Conservation (phyloP, 2,888 invertebrate species). For the Andrena camellia region DNA sequence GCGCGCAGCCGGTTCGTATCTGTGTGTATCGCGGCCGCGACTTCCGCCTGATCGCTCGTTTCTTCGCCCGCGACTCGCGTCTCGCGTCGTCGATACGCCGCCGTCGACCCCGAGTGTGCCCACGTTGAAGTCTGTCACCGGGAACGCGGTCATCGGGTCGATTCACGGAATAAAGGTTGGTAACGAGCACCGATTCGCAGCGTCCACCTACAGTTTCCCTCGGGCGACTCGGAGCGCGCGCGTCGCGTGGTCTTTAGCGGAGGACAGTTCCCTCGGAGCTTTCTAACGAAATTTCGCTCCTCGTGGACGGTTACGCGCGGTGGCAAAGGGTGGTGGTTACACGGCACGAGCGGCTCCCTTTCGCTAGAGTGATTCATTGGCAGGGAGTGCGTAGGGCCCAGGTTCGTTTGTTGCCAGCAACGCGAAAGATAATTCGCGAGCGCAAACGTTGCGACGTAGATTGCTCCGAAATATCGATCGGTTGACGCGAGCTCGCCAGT, state of each 20-base stretch:
- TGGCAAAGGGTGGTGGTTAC: neutral
- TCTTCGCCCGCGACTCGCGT: slow-evolving; percentile 30
- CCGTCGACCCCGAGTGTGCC: slow-evolving; percentile 31
- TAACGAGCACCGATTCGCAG: slow-evolving; percentile 28
- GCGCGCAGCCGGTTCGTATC: slow-evolving; percentile 79
- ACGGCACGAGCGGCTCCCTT: neutral
- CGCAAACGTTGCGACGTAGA: slow-evolving; percentile 1
- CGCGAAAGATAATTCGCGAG: neutral
- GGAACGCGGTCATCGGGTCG: slow-evolving; percentile 64
- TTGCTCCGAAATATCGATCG: slow-evolving; percentile 35
- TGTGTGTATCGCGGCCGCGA: slow-evolving; percentile 51
- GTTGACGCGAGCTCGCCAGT: neutral
- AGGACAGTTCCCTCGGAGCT: neutral
- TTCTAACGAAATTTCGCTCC: no score
- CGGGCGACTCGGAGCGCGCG: neutral
- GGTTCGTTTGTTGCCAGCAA: slow-evolving; percentile 26
- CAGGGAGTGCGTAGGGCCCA: neutral
- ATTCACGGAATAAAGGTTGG: slow-evolving; percentile 34
- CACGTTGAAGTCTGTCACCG: slow-evolving; percentile 9
- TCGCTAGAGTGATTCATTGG: slow-evolving; percentile 34
- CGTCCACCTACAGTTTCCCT: neutral
- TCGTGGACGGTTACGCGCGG: neutral
- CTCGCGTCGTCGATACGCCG: slow-evolving; percentile 30
- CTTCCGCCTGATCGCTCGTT: slow-evolving; percentile 54
- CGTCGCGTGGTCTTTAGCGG: slow-evolving; percentile 11